Evolutionary conservation across 2,113 vertebrate species (phyloP).

Genomic region (Petrocephalus microphthalmus): DNA sequence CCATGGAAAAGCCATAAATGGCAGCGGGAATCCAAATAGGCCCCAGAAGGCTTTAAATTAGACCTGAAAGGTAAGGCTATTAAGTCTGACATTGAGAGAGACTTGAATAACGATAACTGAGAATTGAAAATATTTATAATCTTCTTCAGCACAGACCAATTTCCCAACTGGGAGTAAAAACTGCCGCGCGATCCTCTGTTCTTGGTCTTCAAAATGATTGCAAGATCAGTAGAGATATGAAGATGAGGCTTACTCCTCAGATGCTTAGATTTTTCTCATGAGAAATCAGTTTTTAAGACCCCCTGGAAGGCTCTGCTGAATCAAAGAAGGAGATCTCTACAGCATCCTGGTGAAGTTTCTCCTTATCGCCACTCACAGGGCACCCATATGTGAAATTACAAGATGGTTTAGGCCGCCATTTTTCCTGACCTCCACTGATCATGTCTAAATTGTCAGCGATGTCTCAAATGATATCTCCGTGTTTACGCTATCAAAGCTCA

Average conservation of each 20-base stretch:
- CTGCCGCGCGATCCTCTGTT: not conserved
- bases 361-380: not conserved
- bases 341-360: not conserved
- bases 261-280: not conserved
- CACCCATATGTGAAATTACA: not conserved
- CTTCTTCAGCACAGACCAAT: not conserved
- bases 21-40: not conserved
- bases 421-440: not conserved
- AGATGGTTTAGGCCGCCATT: not conserved
- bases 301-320: not conserved
- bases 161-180: not conserved
- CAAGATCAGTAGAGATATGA: not conserved
- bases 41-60: not conserved
- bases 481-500: not conserved
- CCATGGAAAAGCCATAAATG: not conserved
- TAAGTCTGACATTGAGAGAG: constrained; percentile 11
- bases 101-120: not conserved
- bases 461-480: not conserved
- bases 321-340: not conserved
- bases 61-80: not conserved
- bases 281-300: not conserved
- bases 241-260: not conserved
- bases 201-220: constrained; percentile 2
- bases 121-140: constrained; percentile 11
- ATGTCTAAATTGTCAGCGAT: not conserved